These are phyloP conservation scores for Ochotona princeps DNA, from an alignment of 2,113 vertebrate species.

Conservation along the genomic window DNA sequence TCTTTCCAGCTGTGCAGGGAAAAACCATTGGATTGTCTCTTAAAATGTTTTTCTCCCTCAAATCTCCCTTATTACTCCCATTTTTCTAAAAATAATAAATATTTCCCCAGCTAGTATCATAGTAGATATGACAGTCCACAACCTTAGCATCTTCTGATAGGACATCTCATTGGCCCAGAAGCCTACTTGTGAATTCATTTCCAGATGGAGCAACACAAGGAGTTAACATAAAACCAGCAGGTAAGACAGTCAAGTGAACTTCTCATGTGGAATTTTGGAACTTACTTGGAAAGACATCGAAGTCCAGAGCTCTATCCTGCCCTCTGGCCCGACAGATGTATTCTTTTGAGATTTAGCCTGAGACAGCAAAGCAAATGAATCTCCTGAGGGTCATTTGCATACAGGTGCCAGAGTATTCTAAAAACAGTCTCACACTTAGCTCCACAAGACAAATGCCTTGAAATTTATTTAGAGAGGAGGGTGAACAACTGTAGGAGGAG, in stretches of 20 bases:
- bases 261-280: background rate
- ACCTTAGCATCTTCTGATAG: background rate
- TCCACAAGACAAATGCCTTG: conserved; percentile 54
- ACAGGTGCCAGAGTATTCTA: conserved; percentile 76
- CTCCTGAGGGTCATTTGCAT: conserved; percentile 73
- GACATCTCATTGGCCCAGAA: background rate
- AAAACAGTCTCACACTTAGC: conserved; percentile 66
- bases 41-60: background rate
- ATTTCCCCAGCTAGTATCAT: background rate
- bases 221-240: background rate
- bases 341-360: conserved; percentile 27
- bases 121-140: background rate
- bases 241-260: conserved; percentile 32
- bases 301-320: background rate
- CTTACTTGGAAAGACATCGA: conserved; percentile 42
- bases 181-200: conserved; percentile 40
- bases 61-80: background rate
- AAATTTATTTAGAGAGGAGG: conserved; percentile 58
- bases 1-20: background rate
- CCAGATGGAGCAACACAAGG: background rate
- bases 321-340: background rate
- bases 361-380: conserved; percentile 67
- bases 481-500: conserved; percentile 28
- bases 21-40: background rate
- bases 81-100: conserved; percentile 47